Evolutionary conservation across 2,113 vertebrate genomes (phyloP).

Genomic region (Cololabis saira): DNA sequence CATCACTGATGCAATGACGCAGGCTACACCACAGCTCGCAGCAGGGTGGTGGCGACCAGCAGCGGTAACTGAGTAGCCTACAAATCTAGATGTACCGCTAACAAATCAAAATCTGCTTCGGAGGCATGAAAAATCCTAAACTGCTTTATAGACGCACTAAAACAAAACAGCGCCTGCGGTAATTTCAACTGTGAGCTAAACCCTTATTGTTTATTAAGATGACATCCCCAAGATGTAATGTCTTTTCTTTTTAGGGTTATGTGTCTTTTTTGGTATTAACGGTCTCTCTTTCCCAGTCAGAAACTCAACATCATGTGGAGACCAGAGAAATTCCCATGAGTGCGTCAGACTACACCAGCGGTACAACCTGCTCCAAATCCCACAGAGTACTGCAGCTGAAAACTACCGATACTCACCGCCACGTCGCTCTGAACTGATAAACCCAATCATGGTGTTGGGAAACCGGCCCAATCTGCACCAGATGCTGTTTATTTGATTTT

Average conservation of each 20-base stretch:
- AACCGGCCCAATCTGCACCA: constrained; percentile 1
- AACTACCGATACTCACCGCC: constrained; percentile 67
- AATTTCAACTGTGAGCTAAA: neutral
- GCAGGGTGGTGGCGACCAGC: no score
- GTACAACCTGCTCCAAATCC: constrained; percentile 48
- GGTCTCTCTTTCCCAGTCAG: neutral
- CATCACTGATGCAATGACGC: no score
- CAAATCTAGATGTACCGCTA: no score
- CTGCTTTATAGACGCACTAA: neutral
- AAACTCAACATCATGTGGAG: constrained; percentile 34
- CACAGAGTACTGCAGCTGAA: constrained; percentile 21
- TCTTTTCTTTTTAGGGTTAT: neutral
- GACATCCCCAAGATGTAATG: no score
- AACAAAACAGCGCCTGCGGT: neutral
- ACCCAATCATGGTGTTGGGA: constrained; percentile 25
- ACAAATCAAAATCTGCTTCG: no score
- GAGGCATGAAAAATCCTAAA: no score
- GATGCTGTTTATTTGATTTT: constrained; percentile 11
- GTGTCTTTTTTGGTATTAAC: neutral
- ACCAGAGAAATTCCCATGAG: constrained; percentile 48
- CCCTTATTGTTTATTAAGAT: neutral
- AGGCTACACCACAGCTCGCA: no score
- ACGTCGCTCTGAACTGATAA: constrained; percentile 55
- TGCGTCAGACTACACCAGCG: neutral
- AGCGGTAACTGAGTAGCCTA: no score